phyloP scores from a whole-genome alignment of 1,140 invertebrate genomes.

The Drosophila nebulosa region DNA sequence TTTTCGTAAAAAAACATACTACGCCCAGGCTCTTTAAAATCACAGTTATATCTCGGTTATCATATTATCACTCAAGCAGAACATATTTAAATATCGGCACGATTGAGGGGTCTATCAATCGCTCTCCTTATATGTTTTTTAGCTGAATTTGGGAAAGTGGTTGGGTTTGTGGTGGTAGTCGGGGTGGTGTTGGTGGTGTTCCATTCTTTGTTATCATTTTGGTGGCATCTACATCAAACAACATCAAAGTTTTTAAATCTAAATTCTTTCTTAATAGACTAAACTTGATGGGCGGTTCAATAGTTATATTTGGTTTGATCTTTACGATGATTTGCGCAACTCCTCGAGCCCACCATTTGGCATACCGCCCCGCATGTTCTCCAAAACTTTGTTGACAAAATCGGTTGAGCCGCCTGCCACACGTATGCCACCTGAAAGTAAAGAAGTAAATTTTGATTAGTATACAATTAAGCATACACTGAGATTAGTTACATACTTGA shows the following conservation, averaged over 20 bases:
- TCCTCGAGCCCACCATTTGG: constrained; percentile 86
- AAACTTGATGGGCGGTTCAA: constrained; percentile 65
- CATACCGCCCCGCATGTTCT: constrained; percentile 87
- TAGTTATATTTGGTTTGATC: constrained; percentile 20
- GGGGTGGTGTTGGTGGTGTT: background rate
- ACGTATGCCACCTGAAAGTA: constrained; percentile 84
- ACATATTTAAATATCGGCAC: constrained; percentile 29
- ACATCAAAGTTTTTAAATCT: constrained; percentile 11
- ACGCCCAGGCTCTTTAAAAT: constrained; percentile 67
- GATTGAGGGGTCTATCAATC: background rate
- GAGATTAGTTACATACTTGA: constrained; percentile 84
- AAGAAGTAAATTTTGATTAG: background rate
- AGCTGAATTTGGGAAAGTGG: constrained; percentile 23
- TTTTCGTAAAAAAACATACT: constrained; percentile 47
- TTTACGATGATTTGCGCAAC: constrained; percentile 69
- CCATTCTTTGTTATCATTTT: background rate
- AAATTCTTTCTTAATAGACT: constrained; percentile 34
- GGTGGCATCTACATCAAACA: background rate
- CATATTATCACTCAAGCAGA: constrained; percentile 56
- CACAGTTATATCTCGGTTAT: constrained; percentile 66
- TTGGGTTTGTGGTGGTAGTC: constrained; percentile 15
- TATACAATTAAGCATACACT: too few relatives aligned
- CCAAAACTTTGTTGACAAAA: constrained; percentile 92
- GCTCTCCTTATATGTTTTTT: background rate
- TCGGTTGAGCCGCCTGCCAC: constrained; percentile 92